phyloP scores from a whole-genome alignment of 2,888 invertebrate genomes.

The Catocala nupta region DNA sequence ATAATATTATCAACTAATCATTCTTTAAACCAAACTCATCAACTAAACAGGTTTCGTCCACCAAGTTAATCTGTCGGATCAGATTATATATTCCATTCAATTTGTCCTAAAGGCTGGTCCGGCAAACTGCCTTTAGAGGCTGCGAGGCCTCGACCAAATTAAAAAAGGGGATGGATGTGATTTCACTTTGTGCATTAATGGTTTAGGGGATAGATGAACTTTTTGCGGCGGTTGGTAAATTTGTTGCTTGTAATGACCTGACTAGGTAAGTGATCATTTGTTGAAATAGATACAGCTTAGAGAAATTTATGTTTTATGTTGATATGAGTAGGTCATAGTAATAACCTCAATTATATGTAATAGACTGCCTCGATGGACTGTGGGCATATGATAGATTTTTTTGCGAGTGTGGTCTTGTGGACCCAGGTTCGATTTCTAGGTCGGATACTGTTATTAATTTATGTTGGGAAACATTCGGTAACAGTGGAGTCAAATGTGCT shows the following conservation, averaged over 20 bases:
- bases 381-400: too few relatives aligned
- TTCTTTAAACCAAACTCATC: conserved; percentile 23
- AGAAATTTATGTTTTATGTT: too few relatives aligned
- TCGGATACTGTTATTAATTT: too few relatives aligned
- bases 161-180: conserved; percentile 24
- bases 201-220: conserved; percentile 30
- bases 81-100: conserved; percentile 39
- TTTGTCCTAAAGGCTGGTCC: conserved; percentile 50
- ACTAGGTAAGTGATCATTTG: background rate
- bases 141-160: conserved; percentile 25
- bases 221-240: conserved; percentile 2
- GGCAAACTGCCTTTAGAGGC: conserved; percentile 38
- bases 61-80: conserved; percentile 22
- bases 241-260: conserved; percentile 1
- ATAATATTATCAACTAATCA: conserved; percentile 3
- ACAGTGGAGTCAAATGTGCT: too few relatives aligned
- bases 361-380: too few relatives aligned
- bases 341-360: too few relatives aligned
- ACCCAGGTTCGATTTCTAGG: too few relatives aligned
- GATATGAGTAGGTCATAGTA: too few relatives aligned
- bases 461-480: too few relatives aligned
- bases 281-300: too few relatives aligned
- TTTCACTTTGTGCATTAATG: conserved; percentile 52
- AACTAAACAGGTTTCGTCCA: conserved; percentile 24
- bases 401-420: too few relatives aligned